A percentile compares a stretch with the other conserved stretches of the same genome.
These are phyloP conservation scores for Nibea albiflora DNA, from an alignment of 2,113 vertebrate genomes.

Conservation along the genomic window DNA sequence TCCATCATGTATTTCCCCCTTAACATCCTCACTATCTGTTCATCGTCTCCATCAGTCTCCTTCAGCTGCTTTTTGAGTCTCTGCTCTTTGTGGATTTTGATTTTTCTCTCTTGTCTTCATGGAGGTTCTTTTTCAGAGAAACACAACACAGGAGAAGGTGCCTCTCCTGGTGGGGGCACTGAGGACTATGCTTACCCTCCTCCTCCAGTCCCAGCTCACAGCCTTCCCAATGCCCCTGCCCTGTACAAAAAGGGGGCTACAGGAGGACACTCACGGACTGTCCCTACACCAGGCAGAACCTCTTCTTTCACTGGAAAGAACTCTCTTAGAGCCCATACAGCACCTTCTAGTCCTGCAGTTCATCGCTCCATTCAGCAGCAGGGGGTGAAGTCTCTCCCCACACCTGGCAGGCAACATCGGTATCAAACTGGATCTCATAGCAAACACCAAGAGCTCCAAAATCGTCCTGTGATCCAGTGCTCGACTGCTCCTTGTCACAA, in stretches of 20 bases:
- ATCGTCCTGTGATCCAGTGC: no score
- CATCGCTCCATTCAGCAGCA: constrained; percentile 8
- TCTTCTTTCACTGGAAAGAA: neutral
- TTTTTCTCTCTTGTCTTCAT: constrained; percentile 11
- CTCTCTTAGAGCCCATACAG: constrained; percentile 36
- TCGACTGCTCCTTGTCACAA: neutral
- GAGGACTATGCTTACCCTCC: constrained; percentile 68
- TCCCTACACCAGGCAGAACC: constrained; percentile 34
- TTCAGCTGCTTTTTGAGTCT: neutral
- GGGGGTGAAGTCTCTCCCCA: constrained; percentile 5
- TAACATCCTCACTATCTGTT: neutral
- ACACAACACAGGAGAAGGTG: neutral
- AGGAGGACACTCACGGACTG: constrained; percentile 39
- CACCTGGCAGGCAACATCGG: neutral
- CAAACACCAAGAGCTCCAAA: neutral
- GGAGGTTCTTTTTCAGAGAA: constrained; percentile 44
- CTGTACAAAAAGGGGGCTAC: constrained; percentile 29
- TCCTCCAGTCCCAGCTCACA: constrained; percentile 62
- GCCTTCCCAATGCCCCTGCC: constrained; percentile 63
- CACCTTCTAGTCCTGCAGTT: constrained; percentile 54
- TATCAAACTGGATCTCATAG: neutral
- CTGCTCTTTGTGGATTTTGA: neutral
- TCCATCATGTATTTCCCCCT: neutral
- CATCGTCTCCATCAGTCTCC: neutral
- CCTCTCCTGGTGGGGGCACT: constrained; percentile 9